Percentiles rank a stretch among this genome's conserved stretches.
Conservation (phyloP, 2,113 vertebrate species). For the Vanacampus margaritifer region DNA sequence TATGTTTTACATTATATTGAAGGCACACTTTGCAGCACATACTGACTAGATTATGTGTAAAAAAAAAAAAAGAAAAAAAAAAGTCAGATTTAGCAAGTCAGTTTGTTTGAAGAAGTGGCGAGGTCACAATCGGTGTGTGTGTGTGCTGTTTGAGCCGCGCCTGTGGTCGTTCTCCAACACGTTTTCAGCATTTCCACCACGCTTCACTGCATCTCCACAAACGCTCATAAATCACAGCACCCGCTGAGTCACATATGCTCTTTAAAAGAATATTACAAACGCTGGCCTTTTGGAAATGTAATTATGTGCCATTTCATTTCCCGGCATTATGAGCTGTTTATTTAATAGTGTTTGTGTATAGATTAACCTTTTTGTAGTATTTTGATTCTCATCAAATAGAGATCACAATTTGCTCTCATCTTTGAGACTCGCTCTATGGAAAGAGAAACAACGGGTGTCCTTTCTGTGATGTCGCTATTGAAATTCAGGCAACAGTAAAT, state of each 20-base stretch:
- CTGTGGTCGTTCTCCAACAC: constrained; percentile 15
- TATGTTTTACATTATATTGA: constrained; percentile 3
- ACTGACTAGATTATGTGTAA: background rate
- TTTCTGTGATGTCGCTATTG: constrained; percentile 55
- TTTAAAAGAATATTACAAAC: constrained; percentile 73
- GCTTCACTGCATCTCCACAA: constrained; percentile 49
- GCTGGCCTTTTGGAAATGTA: constrained; percentile 65
- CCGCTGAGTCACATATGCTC: constrained; percentile 58
- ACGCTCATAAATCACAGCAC: constrained; percentile 67
- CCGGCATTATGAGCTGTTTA: constrained; percentile 51
- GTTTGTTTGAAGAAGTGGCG: background rate
- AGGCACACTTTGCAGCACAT: constrained; percentile 9
- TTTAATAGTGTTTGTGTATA: constrained; percentile 64
- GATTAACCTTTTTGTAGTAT: constrained; percentile 66
- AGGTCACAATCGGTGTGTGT: constrained; percentile 7
- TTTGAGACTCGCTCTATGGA: constrained; percentile 46
- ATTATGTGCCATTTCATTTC: constrained; percentile 61
- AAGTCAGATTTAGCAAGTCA: background rate
- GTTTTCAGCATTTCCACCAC: constrained; percentile 32
- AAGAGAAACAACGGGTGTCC: constrained; percentile 52
- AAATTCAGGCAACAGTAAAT: constrained; percentile 57
- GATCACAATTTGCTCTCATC: constrained; percentile 32
- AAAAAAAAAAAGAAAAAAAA: background rate
- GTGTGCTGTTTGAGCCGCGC: constrained; percentile 14
- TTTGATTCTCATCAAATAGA: constrained; percentile 45